Percentiles rank a stretch among this genome's conserved stretches.
Conservation (phyloP, 2,888 invertebrate genomes). For the Unio delphinus region DNA sequence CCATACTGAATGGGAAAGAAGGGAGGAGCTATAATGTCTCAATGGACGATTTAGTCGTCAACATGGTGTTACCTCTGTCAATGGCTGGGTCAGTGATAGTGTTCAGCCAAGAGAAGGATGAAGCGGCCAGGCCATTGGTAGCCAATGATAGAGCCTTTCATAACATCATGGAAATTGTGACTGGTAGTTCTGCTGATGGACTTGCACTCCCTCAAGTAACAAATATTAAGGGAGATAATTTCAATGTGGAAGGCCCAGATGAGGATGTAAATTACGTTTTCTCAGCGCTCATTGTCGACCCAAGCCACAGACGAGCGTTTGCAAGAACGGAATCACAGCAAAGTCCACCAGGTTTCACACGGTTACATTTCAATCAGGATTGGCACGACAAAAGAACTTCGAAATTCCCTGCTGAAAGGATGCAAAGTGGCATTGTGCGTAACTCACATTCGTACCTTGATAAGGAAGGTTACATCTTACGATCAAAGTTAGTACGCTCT, state of each 20-base stretch:
- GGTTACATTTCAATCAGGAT: conserved; percentile 4
- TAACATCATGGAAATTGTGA: neutral
- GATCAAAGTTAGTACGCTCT: conserved; percentile 1
- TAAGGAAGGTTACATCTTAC: neutral
- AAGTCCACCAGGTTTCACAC: conserved; percentile 10
- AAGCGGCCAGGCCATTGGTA: neutral
- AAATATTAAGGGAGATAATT: neutral
- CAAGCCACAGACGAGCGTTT: conserved; percentile 3
- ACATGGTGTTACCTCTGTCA: conserved; percentile 5
- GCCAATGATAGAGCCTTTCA: neutral
- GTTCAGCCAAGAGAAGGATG: neutral
- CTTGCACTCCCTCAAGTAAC: conserved; percentile 3
- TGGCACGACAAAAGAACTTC: neutral
- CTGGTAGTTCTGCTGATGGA: conserved; percentile 10
- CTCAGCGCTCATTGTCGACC: conserved; percentile 6
- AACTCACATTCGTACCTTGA: neutral
- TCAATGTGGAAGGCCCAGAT: neutral
- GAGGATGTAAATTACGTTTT: conserved; percentile 5
- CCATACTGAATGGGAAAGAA: neutral
- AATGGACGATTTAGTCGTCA: conserved; percentile 6
- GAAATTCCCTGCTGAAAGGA: neutral
- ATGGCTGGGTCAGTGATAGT: conserved; percentile 6
- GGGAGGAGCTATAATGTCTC: neutral
- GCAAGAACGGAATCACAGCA: neutral
- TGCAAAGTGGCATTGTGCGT: neutral